These are phyloP conservation scores for Meandrina meandrites DNA, from an alignment of 92 coral and sea anemone genomes.

Conservation along the genomic window DNA sequence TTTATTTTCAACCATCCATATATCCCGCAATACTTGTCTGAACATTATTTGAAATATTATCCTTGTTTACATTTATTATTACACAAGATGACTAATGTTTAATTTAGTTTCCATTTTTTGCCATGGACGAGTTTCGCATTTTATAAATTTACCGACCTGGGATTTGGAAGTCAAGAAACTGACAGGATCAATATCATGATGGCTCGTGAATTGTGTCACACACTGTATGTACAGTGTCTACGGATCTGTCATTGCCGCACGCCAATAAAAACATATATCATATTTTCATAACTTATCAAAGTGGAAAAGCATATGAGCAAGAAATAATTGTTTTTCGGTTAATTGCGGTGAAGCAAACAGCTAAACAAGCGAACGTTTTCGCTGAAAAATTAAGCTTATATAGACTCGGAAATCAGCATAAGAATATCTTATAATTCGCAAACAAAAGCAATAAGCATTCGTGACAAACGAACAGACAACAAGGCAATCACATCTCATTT, in stretches of 20 bases:
- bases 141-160: not conserved
- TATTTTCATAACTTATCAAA: slow-evolving; percentile 9
- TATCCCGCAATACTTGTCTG: not conserved
- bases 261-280: slow-evolving; percentile 16
- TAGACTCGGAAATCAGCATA: slow-evolving; percentile 6
- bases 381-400: too few relatives aligned
- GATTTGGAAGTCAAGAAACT: not conserved
- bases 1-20: not conserved
- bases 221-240: not conserved
- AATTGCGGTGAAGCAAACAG: not conserved
- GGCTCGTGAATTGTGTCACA: slow-evolving; percentile 23
- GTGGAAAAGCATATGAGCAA: slow-evolving; percentile 16
- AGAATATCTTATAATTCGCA: not conserved
- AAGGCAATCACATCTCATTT: slow-evolving; percentile 7
- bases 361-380: not conserved
- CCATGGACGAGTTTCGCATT: not conserved
- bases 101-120: not conserved
- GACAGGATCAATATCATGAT: slow-evolving; percentile 8
- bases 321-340: too few relatives aligned
- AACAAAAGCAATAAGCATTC: slow-evolving; percentile 37
- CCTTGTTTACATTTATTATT: not conserved
- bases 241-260: slow-evolving; percentile 11
- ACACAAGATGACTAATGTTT: not conserved
- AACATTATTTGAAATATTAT: not conserved
- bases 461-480: slow-evolving; percentile 20